phyloP scores from a whole-genome alignment of 1,140 invertebrate genomes.

The Danaus plexippus region DNA sequence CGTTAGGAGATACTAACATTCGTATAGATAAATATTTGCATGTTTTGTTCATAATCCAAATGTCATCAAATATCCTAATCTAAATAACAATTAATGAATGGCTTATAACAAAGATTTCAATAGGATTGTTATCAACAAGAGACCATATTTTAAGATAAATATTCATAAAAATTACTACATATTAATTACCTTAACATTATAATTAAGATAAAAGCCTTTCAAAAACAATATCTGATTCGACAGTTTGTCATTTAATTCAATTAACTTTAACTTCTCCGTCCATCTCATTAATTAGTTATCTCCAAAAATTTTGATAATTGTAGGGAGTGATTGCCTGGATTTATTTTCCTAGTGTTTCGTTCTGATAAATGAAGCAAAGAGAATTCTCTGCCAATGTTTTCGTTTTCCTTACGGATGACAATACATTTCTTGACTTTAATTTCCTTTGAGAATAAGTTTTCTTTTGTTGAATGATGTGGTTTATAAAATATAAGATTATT shows the following conservation, averaged over 20 bases:
- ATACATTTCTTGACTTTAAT: slow-evolving; percentile 26
- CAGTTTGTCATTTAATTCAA: slow-evolving; percentile 62
- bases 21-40: too few species aligned
- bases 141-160: too few species aligned
- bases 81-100: too few species aligned
- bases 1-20: too few species aligned
- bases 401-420: slow-evolving; percentile 16
- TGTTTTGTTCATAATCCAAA: too few species aligned
- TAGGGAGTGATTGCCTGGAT: slow-evolving; percentile 53
- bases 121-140: too few species aligned
- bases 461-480: slow-evolving; percentile 14
- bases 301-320: slow-evolving; percentile 60
- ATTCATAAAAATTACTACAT: too few species aligned
- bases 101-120: too few species aligned
- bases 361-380: slow-evolving; percentile 48
- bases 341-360: slow-evolving; percentile 39
- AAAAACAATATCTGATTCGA: slow-evolving; percentile 1
- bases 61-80: too few species aligned
- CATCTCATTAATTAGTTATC: slow-evolving; percentile 60
- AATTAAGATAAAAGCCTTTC: too few species aligned
- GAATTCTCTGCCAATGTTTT: slow-evolving; percentile 16
- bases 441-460: slow-evolving; percentile 24
- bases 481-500: slow-evolving; percentile 9
- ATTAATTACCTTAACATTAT: too few species aligned
- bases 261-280: slow-evolving; percentile 50